Evolutionary conservation across 2,797 vertebrate species (phyloP).

Genomic region (Peromyscus eremicus): DNA sequence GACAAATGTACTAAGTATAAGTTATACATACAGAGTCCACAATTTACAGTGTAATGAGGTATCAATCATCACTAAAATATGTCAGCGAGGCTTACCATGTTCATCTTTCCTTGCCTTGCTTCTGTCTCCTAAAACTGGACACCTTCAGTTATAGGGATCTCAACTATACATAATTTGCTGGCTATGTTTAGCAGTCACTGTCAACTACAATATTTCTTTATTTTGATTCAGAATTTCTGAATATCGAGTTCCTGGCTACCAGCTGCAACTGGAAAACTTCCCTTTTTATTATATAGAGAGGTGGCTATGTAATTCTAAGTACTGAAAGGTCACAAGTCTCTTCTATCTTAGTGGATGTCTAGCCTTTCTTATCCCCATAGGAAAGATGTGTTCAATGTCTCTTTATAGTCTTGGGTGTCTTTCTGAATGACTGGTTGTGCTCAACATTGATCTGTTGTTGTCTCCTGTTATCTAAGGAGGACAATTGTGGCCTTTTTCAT

Average conservation of each 20-base stretch:
- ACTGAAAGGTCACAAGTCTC: neutral
- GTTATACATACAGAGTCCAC: neutral
- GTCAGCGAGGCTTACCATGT: neutral
- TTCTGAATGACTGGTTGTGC: neutral
- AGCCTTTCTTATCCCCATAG: neutral
- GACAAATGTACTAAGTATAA: constrained; percentile 24
- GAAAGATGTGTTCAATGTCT: neutral
- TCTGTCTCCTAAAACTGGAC: neutral
- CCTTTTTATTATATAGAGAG: neutral
- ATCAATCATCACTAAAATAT: neutral
- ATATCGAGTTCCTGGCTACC: neutral
- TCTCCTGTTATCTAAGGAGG: neutral
- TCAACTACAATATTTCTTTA: neutral
- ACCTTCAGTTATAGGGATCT: neutral
- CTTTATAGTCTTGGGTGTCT: neutral
- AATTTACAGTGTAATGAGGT: neutral
- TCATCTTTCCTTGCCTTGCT: neutral
- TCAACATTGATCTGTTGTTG: neutral
- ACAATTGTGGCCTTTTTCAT: neutral
- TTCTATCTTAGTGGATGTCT: neutral
- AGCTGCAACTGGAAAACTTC: neutral
- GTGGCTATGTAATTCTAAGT: neutral
- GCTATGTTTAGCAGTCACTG: neutral
- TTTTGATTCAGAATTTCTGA: neutral
- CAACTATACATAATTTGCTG: neutral